Base-by-base conservation (phyloP, 2,888 invertebrate genomes). In the Acleris literana region DNA sequence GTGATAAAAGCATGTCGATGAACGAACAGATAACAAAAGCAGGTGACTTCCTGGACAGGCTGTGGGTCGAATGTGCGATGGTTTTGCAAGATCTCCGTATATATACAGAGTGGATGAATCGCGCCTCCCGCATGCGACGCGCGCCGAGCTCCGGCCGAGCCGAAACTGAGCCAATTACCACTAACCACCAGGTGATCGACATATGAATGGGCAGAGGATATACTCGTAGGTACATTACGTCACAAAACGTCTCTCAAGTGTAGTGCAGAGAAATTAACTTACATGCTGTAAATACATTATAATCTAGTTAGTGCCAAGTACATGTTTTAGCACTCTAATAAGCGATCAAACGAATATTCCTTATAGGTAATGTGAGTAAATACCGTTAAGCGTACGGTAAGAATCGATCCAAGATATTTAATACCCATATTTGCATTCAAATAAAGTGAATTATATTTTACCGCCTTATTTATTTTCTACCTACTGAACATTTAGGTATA, bases 71-170 rank as follows among this genome's bases (percentile, higher is more conserved):
- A 85, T 92, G 91, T 88, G 92, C 77, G 84, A 87, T 86, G 87
- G 86, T 92, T 88, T 89, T 85, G 90, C 84, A 90, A 90, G 86
- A 85, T 87, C 81, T 84, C 87, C 82, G 86, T 92, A 87, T 92
- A 92, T 91, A 90, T 86, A 82, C 85, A 82, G 81, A 80, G 84
- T 79, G 79, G 76, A 78, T 81, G 80, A 76, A 78, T 78, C 79
- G 79, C 78, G 84, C 82, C 76, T 71, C 72, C 74, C 78, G 83
- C 79, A 81, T 78, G 78, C 82, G 79, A 74, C 79, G 80, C 74
- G 74, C 72, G 59, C 63, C 69, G 74, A 77, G 79, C 81, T 79
- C 79, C 76, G 81, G 74, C 74, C 82, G 77, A 77, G 78, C 86
- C 85, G 85, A 85, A 89, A 89, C 86, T 87, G 85, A 87, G 86